These are phyloP conservation scores for Saturnia japonica DNA, from an alignment of 2,888 invertebrate species.

Conservation along the genomic window DNA sequence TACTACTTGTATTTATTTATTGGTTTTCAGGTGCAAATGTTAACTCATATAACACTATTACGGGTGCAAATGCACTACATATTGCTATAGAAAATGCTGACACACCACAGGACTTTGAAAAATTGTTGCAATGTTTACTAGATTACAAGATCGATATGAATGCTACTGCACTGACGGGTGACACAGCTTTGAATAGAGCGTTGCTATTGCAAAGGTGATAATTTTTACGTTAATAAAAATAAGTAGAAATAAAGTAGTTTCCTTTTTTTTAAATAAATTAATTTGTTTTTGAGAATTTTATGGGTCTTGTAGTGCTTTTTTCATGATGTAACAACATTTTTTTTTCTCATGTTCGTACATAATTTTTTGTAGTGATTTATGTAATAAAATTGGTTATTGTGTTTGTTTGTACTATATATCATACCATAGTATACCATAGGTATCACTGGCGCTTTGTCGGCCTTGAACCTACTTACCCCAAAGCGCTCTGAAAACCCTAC, in stretches of 20 bases:
- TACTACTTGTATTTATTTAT: neutral
- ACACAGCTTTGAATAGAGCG: conserved; percentile 79
- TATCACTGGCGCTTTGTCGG: too few relatives aligned
- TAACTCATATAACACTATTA: conserved; percentile 76
- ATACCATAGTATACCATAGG: too few relatives aligned
- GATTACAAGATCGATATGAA: conserved; percentile 73
- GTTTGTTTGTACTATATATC: too few relatives aligned
- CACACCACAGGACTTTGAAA: conserved; percentile 74
- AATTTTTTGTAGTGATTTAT: too few relatives aligned
- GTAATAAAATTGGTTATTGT: too few relatives aligned
- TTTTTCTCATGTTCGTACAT: too few relatives aligned
- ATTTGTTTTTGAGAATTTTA: neutral
- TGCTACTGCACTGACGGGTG: conserved; percentile 69
- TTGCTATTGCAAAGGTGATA: conserved; percentile 72
- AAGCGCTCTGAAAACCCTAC: too few relatives aligned
- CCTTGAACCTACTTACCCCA: too few relatives aligned
- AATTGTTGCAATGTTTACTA: conserved; percentile 73
- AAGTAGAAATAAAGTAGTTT: neutral
- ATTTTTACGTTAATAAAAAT: neutral
- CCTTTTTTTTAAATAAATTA: neutral
- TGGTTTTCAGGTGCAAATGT: conserved; percentile 77
- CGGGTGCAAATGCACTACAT: conserved; percentile 83
- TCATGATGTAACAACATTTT: too few relatives aligned
- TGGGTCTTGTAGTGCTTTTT: neutral
- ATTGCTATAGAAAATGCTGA: conserved; percentile 82